A percentile compares a stretch with the other conserved stretches of the same genome.
Conservation (phyloP, 2,113 vertebrate species). For the Brachyistius frenatus region DNA sequence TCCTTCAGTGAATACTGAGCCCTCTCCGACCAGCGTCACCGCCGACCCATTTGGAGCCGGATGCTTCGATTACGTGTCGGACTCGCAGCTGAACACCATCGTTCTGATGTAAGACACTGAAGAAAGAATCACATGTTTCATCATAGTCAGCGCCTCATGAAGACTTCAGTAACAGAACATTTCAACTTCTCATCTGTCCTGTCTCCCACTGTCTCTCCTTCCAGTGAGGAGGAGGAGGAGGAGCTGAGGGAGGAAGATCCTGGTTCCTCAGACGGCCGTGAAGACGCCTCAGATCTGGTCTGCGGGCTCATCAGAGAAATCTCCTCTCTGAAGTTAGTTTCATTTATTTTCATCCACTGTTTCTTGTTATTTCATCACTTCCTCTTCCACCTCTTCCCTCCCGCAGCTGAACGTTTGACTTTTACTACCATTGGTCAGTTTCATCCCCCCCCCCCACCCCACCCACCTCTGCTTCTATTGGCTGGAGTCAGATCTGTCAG, state of each 20-base stretch:
- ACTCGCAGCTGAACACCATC: constrained; percentile 82
- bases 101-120: constrained; percentile 66
- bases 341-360: background rate
- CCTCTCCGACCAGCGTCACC: background rate
- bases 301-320: constrained; percentile 88
- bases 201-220: background rate
- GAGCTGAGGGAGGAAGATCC: constrained; percentile 1
- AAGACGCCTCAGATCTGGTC: constrained; percentile 85
- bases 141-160: too few species aligned
- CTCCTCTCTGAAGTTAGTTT: constrained; percentile 89
- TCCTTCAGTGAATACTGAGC: constrained; percentile 1
- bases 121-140: too few species aligned
- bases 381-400: background rate
- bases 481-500: constrained; percentile 24
- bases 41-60: constrained; percentile 31
- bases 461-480: constrained; percentile 45
- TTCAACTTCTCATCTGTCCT: too few species aligned
- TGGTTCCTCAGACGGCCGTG: constrained; percentile 33
- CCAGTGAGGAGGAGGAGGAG: constrained; percentile 64
- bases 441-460: background rate
- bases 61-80: constrained; percentile 68
- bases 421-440: constrained; percentile 27
- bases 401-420: constrained; percentile 35
- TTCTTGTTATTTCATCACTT: background rate
- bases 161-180: background rate